phyloP scores from a whole-genome alignment of 2,797 vertebrate genomes.

The Iguana delicatissima region DNA sequence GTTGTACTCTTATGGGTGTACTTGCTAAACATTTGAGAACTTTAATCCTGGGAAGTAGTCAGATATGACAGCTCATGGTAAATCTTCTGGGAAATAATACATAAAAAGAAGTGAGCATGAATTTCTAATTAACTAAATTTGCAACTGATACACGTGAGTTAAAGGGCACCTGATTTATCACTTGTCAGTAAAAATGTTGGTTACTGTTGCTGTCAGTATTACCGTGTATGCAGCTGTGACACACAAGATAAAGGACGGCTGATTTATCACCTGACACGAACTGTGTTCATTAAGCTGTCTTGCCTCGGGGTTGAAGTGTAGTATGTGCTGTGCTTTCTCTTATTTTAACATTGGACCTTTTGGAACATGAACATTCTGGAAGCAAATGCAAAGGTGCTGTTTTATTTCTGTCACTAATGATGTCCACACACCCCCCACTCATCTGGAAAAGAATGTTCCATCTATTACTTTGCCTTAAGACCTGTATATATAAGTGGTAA shows the following conservation, averaged over 20 bases:
- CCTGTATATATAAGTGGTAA: not conserved
- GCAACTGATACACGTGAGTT: conserved; percentile 65
- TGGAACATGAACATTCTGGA: conserved; percentile 30
- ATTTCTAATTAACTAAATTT: conserved; percentile 76
- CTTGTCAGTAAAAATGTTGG: conserved; percentile 65
- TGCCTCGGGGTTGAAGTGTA: conserved; percentile 5
- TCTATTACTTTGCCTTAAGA: not conserved
- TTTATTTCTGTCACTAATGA: not conserved
- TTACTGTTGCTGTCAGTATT: conserved; percentile 40
- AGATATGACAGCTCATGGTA: conserved; percentile 58
- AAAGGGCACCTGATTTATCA: conserved; percentile 76
- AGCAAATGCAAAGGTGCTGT: not conserved
- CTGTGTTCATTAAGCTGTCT: conserved; percentile 55
- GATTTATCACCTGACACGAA: conserved; percentile 67
- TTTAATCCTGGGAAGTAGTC: conserved; percentile 54
- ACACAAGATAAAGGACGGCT: conserved; percentile 65
- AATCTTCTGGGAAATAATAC: conserved; percentile 66
- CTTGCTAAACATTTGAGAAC: not conserved
- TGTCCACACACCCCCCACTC: not conserved
- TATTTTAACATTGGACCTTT: not conserved
- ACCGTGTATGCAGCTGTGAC: conserved; percentile 46
- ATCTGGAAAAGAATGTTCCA: not conserved
- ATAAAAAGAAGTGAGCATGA: conserved; percentile 57
- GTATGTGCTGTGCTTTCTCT: rapidly evolving
- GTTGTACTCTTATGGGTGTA: not conserved